phyloP scores from a whole-genome alignment of 1,140 invertebrate species.

The Drosophila willistoni region DNA sequence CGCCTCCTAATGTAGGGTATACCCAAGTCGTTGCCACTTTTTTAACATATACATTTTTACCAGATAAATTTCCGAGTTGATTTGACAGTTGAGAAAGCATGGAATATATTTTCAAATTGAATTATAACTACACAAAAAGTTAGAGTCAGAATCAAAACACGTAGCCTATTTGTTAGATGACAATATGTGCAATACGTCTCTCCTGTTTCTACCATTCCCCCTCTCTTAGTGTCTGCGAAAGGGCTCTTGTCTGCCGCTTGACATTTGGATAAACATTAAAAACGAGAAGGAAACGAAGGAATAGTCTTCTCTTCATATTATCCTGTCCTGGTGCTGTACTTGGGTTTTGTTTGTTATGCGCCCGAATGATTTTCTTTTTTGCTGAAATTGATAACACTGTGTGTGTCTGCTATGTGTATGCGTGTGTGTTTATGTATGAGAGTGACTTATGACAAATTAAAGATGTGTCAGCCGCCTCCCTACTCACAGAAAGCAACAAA shows the following conservation, averaged over 20 bases:
- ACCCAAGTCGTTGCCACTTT: background rate
- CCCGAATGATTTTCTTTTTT: slow-evolving; percentile 71
- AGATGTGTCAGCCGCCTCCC: slow-evolving; percentile 45
- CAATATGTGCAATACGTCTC: slow-evolving; percentile 5
- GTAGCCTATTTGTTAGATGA: slow-evolving; percentile 66
- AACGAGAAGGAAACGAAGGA: slow-evolving; percentile 3
- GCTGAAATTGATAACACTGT: slow-evolving; percentile 67
- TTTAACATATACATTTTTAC: background rate
- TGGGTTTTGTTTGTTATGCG: slow-evolving; percentile 61
- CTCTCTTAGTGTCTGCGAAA: slow-evolving; percentile 23
- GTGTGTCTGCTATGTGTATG: slow-evolving; percentile 9
- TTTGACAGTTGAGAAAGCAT: slow-evolving; percentile 2
- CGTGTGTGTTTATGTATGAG: slow-evolving; percentile 14
- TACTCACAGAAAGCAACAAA: slow-evolving; percentile 24
- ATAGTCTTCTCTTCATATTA: slow-evolving; percentile 21
- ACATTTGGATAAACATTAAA: slow-evolving; percentile 65
- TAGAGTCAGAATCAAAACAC: slow-evolving; percentile 60
- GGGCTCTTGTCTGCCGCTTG: slow-evolving; percentile 43
- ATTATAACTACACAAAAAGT: slow-evolving; percentile 62
- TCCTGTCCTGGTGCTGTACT: slow-evolving; percentile 37
- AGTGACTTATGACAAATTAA: slow-evolving; percentile 71
- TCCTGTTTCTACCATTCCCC: background rate
- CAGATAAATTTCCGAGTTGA: background rate
- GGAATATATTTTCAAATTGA: slow-evolving; percentile 56
- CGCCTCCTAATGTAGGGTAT: no score